phyloP scores from a whole-genome alignment of 2,797 vertebrate genomes.

The Coreius guichenoti region DNA sequence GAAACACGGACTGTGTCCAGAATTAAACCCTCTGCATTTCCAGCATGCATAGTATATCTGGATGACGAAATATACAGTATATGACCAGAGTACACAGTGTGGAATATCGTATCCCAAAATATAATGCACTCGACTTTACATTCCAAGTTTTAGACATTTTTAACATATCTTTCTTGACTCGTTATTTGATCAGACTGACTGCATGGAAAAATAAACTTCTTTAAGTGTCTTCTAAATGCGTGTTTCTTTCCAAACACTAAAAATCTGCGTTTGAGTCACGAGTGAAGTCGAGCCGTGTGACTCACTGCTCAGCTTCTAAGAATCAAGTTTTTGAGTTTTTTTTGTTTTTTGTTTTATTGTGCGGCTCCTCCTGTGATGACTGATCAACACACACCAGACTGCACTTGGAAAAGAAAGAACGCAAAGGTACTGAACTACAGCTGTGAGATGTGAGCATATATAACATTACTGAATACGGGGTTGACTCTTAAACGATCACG shows the following conservation, averaged over 20 bases:
- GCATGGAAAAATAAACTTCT: background rate
- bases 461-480: too few relatives aligned
- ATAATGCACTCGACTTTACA: background rate
- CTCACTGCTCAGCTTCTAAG: background rate
- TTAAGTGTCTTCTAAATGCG: background rate
- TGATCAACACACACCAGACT: too few relatives aligned
- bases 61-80: too few relatives aligned
- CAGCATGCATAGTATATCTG: too few relatives aligned
- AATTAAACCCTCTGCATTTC: background rate
- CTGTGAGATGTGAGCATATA: background rate
- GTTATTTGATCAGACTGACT: background rate
- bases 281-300: background rate
- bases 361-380: background rate
- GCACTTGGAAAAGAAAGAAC: background rate
- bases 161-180: background rate
- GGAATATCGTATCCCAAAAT: background rate
- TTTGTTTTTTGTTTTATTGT: too few relatives aligned
- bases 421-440: rapidly evolving
- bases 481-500: background rate
- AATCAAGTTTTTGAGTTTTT: too few relatives aligned
- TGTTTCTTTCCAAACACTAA: background rate
- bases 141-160: background rate
- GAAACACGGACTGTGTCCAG: too few relatives aligned
- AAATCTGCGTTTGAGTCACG: background rate
- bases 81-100: too few relatives aligned